These are phyloP conservation scores for Gari tellinella DNA, from an alignment of 2,888 invertebrate species.

Conservation along the genomic window DNA sequence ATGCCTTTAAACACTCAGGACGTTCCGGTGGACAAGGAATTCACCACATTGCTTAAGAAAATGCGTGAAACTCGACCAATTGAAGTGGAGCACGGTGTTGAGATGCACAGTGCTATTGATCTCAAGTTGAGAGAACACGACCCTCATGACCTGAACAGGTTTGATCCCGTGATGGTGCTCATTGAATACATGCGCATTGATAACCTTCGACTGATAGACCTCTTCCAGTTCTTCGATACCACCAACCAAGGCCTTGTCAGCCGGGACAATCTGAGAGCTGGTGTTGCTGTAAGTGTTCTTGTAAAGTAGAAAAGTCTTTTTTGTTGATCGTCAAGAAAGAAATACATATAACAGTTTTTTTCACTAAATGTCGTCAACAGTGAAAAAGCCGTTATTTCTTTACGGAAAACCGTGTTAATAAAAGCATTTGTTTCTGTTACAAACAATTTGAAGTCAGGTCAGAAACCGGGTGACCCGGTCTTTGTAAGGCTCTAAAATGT, in stretches of 20 bases:
- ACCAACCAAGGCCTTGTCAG: constrained; percentile 71
- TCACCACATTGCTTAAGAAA: constrained; percentile 40
- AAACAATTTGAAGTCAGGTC: no score
- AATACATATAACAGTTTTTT: no score
- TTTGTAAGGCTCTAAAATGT: no score
- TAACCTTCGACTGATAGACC: constrained; percentile 78
- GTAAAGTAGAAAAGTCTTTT: no score
- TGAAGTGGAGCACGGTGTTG: constrained; percentile 46
- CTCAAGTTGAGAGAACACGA: constrained; percentile 64
- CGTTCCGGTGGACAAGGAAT: constrained; percentile 55
- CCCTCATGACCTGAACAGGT: constrained; percentile 69
- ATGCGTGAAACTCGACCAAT: constrained; percentile 36
- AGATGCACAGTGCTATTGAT: constrained; percentile 55
- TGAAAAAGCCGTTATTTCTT: no score
- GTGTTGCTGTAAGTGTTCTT: constrained; percentile 73
- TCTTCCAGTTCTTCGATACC: constrained; percentile 77
- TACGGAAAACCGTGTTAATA: no score
- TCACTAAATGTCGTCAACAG: no score
- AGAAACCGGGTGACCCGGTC: no score
- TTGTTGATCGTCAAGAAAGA: no score
- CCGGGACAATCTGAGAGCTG: constrained; percentile 69
- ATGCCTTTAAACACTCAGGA: no score
- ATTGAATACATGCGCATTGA: constrained; percentile 79
- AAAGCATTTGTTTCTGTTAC: no score
- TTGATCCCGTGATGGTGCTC: constrained; percentile 75